Base-by-base conservation (phyloP, 2,797 vertebrate genomes). In the Lepidocolaptes lacrymiger region DNA sequence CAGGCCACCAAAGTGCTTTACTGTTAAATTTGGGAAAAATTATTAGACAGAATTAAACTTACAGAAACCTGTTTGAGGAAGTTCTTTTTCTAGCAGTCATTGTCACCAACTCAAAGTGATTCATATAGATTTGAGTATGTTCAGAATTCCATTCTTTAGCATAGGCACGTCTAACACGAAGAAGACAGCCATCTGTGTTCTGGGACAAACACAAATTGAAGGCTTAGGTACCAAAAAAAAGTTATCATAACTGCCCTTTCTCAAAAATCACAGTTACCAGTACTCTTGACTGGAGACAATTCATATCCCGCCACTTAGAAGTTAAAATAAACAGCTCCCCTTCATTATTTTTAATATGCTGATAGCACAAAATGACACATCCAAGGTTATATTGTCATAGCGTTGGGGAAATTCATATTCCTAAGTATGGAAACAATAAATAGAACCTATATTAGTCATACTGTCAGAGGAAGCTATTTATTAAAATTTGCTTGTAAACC, bases 21-120 rank as follows among this genome's bases (percentile, higher is more conserved):
- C 55, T 59, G 4, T 55, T 51, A 80, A 69, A 69, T 66, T 14
- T 39, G 37, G 46, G 27, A 6, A 74, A 82, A 81, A 51, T 28
- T 11, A 73, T 2, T 59, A 51, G 27, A 68, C 14, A 51, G 32
- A 44, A 59, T 52, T 71, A 62, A 34, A 93, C 98, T 91, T 95
- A 99, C 98, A 99, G 93, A 26, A 99, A 98, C 93, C 98, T 99
- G 72, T 98, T 98, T 12, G 98, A 99, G 43, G 98, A 98, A 80
- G 98, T 99, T 95, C 98, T 98, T 97, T 98, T 99, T 96, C 98
- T 99, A 52, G 98, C 98, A 5, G 98, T 98, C 96, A 98, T 98
- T 97, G 98, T 99, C 98, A 99, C 98, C 74, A 98, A 96, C 68
- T 99, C 98, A 62, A 99, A 99, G 88, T 98, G 98, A 88, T 96